These are phyloP conservation scores for Silurus lanzhouensis DNA, from an alignment of 2,797 vertebrate genomes.

Conservation along the genomic window DNA sequence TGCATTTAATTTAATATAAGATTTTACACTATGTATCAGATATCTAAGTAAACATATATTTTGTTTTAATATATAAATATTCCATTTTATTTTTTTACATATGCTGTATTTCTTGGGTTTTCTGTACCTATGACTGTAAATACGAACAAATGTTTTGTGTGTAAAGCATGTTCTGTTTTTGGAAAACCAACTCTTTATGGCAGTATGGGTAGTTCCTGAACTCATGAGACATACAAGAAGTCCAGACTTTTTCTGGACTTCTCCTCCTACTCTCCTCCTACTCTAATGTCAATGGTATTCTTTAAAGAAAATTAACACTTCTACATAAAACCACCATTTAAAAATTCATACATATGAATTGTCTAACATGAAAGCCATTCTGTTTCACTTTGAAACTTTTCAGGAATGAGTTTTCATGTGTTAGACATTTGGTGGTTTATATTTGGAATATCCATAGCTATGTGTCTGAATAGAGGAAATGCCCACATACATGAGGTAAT, in stretches of 20 bases:
- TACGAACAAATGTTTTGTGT: neutral
- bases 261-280: neutral
- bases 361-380: neutral
- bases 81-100: neutral
- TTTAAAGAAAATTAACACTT: neutral
- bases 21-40: neutral
- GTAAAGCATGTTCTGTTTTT: neutral
- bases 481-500: slow-evolving; percentile 2
- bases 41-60: neutral
- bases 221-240: neutral
- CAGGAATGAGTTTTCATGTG: neutral
- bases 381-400: neutral
- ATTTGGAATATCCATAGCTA: neutral
- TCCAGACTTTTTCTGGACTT: neutral
- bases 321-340: neutral
- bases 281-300: neutral
- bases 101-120: neutral
- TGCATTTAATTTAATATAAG: neutral
- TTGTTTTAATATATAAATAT: neutral
- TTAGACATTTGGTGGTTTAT: slow-evolving; percentile 1
- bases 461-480: neutral
- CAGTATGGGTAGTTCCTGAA: slow-evolving; percentile 13
- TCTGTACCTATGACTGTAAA: neutral
- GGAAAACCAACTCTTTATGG: slow-evolving; percentile 2
- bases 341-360: neutral